Base-by-base conservation (phyloP, 2,113 vertebrate genomes). In the Trichomycterus rosablanca region DNA sequence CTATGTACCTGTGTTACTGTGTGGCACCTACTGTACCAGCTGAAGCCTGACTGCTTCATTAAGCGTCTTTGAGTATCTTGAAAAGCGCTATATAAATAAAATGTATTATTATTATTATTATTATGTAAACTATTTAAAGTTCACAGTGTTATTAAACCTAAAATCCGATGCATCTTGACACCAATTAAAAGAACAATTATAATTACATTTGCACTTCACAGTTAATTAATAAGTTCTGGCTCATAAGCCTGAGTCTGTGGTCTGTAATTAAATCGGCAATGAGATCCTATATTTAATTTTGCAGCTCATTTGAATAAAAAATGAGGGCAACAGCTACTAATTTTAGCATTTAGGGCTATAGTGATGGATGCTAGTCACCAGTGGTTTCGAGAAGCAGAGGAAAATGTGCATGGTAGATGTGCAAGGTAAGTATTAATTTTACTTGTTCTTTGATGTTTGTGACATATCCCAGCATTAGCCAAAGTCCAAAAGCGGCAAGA, bases 251-350 rank as follows among this genome's bases (percentile, higher is more conserved):
- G 60, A 74, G 71, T 72, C 26, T 46, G 35, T 26, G 74, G 77
- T 80, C 75, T 78, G 75, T 80, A 83, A 84, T 83, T 67, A 67
- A 80, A 83, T 74, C 59, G 74, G 77, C 78, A 82, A 74, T 56
- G 22, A 76, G 76, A 84, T 74, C 74, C 74, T 76, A 80, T 82
- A 81, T 79, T 86, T 64, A 78, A 82, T 84, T 82, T 84, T 65
- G 59, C 57, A 67, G 70, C 70, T 78, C 73, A 40, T 71, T 71
- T 53, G 44, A 55, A 40, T 49, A 71, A 66, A 67, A 80, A 81
- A 78, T 64, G 60, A 81, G 70, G 70, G 72, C 75, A 80, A 56
- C 10, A 42, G 58, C 24, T 40, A 70, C 79, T 85, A 79, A 82
- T 81, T 77, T 83, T 82, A 78, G 80, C 80, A n/a, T 76, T 59